phyloP scores from a whole-genome alignment of 2,888 invertebrate species.

The Ochropleura plecta region DNA sequence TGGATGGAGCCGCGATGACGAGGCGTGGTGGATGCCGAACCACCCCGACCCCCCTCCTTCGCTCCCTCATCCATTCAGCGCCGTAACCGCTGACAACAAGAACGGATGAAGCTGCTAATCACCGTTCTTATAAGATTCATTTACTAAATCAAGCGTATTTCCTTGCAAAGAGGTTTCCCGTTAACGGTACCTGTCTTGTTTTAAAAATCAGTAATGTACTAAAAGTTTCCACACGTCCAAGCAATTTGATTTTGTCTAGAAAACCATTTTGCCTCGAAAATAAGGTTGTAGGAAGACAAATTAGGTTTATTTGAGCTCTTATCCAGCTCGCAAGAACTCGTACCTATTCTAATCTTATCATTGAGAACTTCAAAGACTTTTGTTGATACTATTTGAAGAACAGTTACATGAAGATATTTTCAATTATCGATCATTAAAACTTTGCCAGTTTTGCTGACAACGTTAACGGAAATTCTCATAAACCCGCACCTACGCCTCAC shows the following conservation, averaged over 20 bases:
- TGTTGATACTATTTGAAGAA: constrained; percentile 13
- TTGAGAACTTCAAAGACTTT: constrained; percentile 20
- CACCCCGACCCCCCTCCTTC: constrained; percentile 56
- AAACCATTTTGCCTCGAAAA: constrained; percentile 68
- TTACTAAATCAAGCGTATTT: constrained; percentile 39
- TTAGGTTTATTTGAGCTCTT: constrained; percentile 67
- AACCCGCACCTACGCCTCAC: constrained; percentile 69
- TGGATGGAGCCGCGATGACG: constrained; percentile 84
- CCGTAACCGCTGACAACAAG: constrained; percentile 67
- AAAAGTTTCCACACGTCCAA: constrained; percentile 61
- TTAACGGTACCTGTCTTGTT: constrained; percentile 44
- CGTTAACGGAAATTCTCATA: constrained; percentile 52
- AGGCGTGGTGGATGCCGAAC: constrained; percentile 75
- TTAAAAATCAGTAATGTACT: constrained; percentile 36
- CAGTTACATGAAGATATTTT: constrained; percentile 26
- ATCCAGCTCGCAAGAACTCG: constrained; percentile 15
- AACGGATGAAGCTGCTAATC: constrained; percentile 66
- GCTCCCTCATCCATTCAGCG: constrained; percentile 67
- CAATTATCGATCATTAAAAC: constrained; percentile 40
- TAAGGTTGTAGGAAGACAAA: constrained; percentile 70
- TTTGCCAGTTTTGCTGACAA: constrained; percentile 33
- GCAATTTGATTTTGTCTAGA: constrained; percentile 68
- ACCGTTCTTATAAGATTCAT: constrained; percentile 59
- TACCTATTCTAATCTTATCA: constrained; percentile 23
- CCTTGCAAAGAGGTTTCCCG: constrained; percentile 21